Conservation (phyloP, 2,113 vertebrate species). For the Ameiurus melas region DNA sequence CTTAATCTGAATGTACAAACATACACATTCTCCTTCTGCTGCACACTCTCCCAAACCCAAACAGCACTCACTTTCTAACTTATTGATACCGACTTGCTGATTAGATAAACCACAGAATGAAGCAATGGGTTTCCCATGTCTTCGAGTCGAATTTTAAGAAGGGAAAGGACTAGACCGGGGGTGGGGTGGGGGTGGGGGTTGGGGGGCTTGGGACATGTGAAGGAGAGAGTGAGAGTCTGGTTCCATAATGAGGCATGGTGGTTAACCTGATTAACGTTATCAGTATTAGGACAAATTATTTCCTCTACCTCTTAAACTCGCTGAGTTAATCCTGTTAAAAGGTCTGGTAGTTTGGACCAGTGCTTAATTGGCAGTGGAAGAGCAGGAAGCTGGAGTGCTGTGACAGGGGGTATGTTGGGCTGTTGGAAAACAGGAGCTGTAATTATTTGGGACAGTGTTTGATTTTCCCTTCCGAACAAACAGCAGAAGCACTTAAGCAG, state of each 20-base stretch:
- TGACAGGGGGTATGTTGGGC: not conserved
- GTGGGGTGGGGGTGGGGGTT: too few relatives aligned
- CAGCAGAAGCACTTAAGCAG: constrained; percentile 52
- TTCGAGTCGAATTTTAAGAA: not conserved
- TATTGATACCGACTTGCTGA: not conserved
- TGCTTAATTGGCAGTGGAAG: constrained; percentile 56
- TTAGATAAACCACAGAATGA: not conserved
- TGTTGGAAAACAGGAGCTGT: constrained; percentile 52
- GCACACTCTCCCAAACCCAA: constrained; percentile 23
- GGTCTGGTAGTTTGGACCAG: constrained; percentile 56
- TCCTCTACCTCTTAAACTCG: constrained; percentile 67
- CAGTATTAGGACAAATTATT: constrained; percentile 74
- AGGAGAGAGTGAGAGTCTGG: constrained; percentile 33
- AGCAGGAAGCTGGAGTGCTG: constrained; percentile 21
- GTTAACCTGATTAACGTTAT: constrained; percentile 69
- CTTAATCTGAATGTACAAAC: not conserved
- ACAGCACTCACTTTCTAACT: not conserved
- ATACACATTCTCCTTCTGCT: not conserved
- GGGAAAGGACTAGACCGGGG: not conserved
- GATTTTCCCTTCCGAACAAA: constrained; percentile 43
- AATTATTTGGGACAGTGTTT: constrained; percentile 60
- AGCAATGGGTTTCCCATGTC: not conserved
- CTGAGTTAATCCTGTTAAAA: constrained; percentile 72
- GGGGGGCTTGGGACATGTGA: not conserved
- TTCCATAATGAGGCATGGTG: constrained; percentile 63